Evolutionary conservation across 2,797 vertebrate genomes (phyloP).

Genomic region (Poeciliopsis infans): DNA sequence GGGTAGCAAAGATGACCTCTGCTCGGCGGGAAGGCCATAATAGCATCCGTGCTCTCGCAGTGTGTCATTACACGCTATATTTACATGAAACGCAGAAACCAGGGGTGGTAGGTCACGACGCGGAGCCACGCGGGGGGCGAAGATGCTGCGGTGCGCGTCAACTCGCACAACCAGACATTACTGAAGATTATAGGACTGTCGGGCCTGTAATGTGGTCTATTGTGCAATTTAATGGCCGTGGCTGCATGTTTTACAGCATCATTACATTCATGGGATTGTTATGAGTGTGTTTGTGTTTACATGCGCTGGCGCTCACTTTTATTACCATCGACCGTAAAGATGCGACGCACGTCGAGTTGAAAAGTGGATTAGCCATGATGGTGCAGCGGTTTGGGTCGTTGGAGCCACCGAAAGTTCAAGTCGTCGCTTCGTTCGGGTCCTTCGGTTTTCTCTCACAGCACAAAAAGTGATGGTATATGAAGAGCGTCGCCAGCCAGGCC

Average conservation of each 20-base stretch:
- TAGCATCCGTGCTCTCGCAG: conserved; percentile 75
- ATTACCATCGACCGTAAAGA: conserved; percentile 38
- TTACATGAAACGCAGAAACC: conserved; percentile 76
- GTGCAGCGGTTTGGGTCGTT: background rate
- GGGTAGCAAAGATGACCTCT: conserved; percentile 81
- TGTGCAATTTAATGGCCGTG: conserved; percentile 49
- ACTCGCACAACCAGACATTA: conserved; percentile 61
- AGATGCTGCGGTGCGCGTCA: conserved; percentile 54
- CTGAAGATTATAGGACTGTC: conserved; percentile 55
- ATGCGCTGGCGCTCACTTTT: conserved; percentile 30
- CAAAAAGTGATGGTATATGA: background rate
- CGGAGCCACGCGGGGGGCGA: conserved; percentile 63
- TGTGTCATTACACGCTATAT: conserved; percentile 84
- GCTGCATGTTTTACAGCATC: conserved; percentile 59
- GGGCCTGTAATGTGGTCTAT: conserved; percentile 60
- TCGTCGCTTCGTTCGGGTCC: background rate
- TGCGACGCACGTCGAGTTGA: too few species aligned
- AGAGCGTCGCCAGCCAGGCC: too few species aligned
- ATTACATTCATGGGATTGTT: conserved; percentile 46
- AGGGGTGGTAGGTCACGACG: conserved; percentile 68
- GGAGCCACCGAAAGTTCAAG: background rate
- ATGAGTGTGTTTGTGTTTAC: conserved; percentile 36
- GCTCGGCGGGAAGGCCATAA: conserved; percentile 76
- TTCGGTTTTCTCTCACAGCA: background rate
- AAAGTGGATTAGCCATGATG: conserved; percentile 19